Conservation (phyloP, 2,888 invertebrate species). For the Sipunculus nudus region DNA sequence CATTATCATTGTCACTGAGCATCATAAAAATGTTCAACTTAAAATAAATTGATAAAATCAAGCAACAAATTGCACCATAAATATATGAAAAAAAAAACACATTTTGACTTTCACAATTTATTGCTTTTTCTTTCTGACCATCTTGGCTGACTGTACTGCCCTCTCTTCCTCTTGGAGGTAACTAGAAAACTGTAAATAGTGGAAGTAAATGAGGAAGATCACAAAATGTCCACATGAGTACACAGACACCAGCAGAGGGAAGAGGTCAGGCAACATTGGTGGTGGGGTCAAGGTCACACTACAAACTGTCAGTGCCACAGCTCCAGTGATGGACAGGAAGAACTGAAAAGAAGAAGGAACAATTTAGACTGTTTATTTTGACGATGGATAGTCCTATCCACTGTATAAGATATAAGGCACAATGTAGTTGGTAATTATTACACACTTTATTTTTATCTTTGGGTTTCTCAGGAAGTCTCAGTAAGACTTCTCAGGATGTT, state of each 20-base stretch:
- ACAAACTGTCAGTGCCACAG: constrained; percentile 72
- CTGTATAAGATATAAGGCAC: no score
- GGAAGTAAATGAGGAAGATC: constrained; percentile 63
- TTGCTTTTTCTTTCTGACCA: background rate
- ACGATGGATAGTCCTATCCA: no score
- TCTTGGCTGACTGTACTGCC: background rate
- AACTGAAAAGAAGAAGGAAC: constrained; percentile 46
- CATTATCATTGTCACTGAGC: no score
- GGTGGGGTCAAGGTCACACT: constrained; percentile 76
- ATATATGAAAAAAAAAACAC: no score
- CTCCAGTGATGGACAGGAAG: constrained; percentile 73
- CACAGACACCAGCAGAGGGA: constrained; percentile 80
- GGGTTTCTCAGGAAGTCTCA: no score
- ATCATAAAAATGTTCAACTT: no score
- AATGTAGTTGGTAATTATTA: no score
- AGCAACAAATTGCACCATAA: no score
- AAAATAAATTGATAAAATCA: no score
- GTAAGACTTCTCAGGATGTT: no score
- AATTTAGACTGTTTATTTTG: background rate
- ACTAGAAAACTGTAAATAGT: constrained; percentile 49
- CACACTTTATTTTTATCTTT: no score
- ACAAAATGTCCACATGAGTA: constrained; percentile 86
- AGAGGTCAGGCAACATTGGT: constrained; percentile 81
- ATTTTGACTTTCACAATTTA: background rate
- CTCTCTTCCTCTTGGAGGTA: no score